Percentiles rank a stretch among this genome's conserved stretches.
These are phyloP conservation scores for Microplitis deprimator DNA, from an alignment of 2,888 invertebrate species.

Conservation along the genomic window DNA sequence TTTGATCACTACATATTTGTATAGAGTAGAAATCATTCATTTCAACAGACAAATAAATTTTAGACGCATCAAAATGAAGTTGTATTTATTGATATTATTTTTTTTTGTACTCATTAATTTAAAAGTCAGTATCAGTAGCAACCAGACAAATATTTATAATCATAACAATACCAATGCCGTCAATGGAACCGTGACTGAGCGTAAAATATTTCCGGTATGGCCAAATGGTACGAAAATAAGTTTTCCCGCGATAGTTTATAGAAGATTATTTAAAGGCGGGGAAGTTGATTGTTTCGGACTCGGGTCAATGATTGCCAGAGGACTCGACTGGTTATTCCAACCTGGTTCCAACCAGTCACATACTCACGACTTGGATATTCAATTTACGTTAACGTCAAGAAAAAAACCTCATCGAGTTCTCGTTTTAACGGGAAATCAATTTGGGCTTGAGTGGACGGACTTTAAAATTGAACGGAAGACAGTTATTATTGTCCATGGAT, in stretches of 20 bases:
- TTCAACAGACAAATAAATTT: background rate
- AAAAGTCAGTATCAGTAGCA: background rate
- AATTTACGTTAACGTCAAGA: slow-evolving; percentile 73
- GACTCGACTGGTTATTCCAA: slow-evolving; percentile 71
- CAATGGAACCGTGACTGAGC: background rate
- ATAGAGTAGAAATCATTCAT: background rate
- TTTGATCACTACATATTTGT: background rate
- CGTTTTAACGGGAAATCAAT: slow-evolving; percentile 71
- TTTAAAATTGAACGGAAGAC: slow-evolving; percentile 74
- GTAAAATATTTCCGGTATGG: background rate
- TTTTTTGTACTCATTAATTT: background rate
- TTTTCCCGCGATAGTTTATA: background rate
- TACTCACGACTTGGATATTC: slow-evolving; percentile 71
- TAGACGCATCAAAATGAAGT: background rate
- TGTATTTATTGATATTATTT: background rate
- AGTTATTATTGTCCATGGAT: slow-evolving; percentile 78
- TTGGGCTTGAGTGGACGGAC: slow-evolving; percentile 75
- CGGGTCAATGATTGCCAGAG: slow-evolving; percentile 67
- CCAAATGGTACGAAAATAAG: background rate
- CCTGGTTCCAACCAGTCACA: slow-evolving; percentile 72
- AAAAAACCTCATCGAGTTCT: slow-evolving; percentile 69
- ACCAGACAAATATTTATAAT: background rate
- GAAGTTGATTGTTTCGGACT: slow-evolving; percentile 74
- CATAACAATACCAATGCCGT: background rate
- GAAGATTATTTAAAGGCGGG: background rate